A percentile compares a stretch with the other conserved stretches of the same genome.
Conservation (phyloP, 2,113 vertebrate genomes). For the Etheostoma spectabile region DNA sequence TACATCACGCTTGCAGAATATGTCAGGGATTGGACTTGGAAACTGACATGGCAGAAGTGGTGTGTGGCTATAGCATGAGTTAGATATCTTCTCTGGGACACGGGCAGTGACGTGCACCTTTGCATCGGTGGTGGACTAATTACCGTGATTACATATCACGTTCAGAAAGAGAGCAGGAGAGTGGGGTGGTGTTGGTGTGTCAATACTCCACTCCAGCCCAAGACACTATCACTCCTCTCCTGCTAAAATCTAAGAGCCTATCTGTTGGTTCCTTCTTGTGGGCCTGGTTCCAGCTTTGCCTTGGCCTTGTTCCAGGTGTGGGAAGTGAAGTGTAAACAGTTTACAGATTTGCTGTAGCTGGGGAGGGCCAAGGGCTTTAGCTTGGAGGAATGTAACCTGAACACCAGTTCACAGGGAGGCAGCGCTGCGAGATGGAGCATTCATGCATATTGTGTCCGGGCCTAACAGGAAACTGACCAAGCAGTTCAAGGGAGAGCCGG, state of each 20-base stretch:
- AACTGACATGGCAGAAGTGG: constrained; percentile 52
- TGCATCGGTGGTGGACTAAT: constrained; percentile 26
- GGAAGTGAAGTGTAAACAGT: constrained; percentile 80
- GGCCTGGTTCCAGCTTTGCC: constrained; percentile 65
- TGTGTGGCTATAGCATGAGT: constrained; percentile 22
- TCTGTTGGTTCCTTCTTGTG: constrained; percentile 52
- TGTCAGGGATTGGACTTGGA: constrained; percentile 57
- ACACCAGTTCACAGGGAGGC: constrained; percentile 71
- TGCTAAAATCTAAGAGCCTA: constrained; percentile 60
- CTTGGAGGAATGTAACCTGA: constrained; percentile 76
- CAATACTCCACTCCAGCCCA: constrained; percentile 56
- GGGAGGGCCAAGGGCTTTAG: constrained; percentile 66
- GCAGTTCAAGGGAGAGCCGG: constrained; percentile 56
- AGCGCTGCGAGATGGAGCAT: constrained; percentile 54
- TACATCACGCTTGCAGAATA: constrained; percentile 71
- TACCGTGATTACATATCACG: constrained; percentile 15
- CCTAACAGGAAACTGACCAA: constrained; percentile 63
- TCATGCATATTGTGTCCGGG: constrained; percentile 66
- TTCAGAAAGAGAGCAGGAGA: constrained; percentile 11
- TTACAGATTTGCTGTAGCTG: constrained; percentile 75
- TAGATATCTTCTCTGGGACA: constrained; percentile 40
- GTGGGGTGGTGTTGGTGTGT: constrained; percentile 39
- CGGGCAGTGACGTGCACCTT: constrained; percentile 14
- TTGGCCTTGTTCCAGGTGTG: constrained; percentile 78
- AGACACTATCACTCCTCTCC: constrained; percentile 63